These are phyloP conservation scores for Arion vulgaris DNA, from an alignment of 1,140 invertebrate species.

Conservation along the genomic window DNA sequence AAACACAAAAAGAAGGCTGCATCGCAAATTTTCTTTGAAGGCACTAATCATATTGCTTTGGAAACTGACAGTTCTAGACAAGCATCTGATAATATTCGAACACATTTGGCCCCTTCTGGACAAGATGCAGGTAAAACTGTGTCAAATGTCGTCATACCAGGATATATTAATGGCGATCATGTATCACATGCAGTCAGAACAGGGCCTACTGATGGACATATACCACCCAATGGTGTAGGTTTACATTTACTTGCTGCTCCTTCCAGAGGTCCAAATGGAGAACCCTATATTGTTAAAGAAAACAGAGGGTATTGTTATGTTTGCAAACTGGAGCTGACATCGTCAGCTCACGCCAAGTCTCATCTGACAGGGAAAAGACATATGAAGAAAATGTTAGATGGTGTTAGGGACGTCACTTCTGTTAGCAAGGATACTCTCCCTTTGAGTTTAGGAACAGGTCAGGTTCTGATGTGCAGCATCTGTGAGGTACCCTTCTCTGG, in stretches of 20 bases:
- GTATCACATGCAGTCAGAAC: background rate
- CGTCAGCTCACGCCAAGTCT: slow-evolving; percentile 45
- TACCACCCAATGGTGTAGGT: background rate
- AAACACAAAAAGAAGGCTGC: slow-evolving; percentile 43
- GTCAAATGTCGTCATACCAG: background rate
- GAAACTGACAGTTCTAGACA: background rate
- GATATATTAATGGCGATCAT: background rate
- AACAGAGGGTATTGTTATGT: slow-evolving; percentile 42
- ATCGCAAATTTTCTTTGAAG: background rate
- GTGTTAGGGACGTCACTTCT: too few species aligned
- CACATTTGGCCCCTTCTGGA: background rate
- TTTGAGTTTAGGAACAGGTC: background rate
- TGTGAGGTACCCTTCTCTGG: slow-evolving; percentile 55
- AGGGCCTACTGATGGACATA: background rate
- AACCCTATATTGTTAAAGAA: background rate
- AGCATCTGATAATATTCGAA: background rate
- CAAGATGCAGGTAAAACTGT: background rate
- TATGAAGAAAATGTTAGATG: slow-evolving; percentile 32
- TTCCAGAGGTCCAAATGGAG: background rate
- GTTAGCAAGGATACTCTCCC: background rate
- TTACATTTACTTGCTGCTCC: background rate
- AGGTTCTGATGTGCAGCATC: slow-evolving; percentile 49
- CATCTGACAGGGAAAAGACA: slow-evolving; percentile 52
- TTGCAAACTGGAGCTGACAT: slow-evolving; percentile 54
- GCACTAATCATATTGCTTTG: background rate